Base-by-base conservation (phyloP, 1,140 invertebrate genomes). In the Pseudomyrmex dendroicus region DNA sequence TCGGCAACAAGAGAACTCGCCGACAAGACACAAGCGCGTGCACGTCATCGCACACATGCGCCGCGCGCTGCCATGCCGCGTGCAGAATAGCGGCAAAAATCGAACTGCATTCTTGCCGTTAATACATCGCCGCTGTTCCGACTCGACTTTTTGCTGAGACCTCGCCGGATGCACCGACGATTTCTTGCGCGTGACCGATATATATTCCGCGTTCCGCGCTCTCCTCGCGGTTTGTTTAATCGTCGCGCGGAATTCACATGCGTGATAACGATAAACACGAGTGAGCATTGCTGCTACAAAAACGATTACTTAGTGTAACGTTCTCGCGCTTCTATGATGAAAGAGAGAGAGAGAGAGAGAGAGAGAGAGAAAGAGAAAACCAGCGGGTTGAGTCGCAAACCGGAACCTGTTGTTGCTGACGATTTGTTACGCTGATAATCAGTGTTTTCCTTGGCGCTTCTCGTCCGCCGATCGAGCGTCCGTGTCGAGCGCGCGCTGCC, bases 61-160 rank as follows among this genome's bases (percentile, higher is more conserved):
- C 59, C 61, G 46, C 3, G 20, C 20, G 66, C 66, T 25, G 25
- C 25, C 25, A 25, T 3, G 25, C 25, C 25, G 25, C 76, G 72
- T 44, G 76, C 61, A 46, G 57, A 35, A 52, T 68, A 70, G 72
- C 17, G 62, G 35, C 76, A 90, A 89, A 90, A 90, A 90, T 89
- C 80, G 76, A 64, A 83, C 88, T 54, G 88, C 89, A 90, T 90
- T 88, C 87, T 84, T 85, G 46, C 48, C 82, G 77, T 88, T 88
- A 87, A 86, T 77, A 83, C 85, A 66, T 78, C 82, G 63, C 15
- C 35, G 61, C 48, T 84, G 70, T 89, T 89, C 83, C 87, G 83
- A 63, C 72, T 56, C 72, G 56, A 10, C 73, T 87, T 87, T 86
- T 86, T 87, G 86, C 68, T 20, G 73, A 57, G 61, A 80, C 82